Conservation (phyloP, 2,888 invertebrate genomes). For the Protodeltote pygarga region DNA sequence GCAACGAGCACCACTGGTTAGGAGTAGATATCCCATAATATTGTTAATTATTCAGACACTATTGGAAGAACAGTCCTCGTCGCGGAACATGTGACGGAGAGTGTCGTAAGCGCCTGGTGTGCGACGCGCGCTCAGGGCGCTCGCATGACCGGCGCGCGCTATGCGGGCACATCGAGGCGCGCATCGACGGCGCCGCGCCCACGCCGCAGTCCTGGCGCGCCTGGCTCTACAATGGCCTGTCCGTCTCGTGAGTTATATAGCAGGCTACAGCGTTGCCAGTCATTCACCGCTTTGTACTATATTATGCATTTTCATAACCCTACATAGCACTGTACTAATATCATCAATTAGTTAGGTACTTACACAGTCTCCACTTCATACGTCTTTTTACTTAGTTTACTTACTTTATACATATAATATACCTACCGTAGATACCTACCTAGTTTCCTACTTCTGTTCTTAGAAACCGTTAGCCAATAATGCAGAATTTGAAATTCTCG, state of each 20-base stretch:
- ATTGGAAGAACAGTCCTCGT: slow-evolving; percentile 96
- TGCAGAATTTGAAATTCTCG: no score
- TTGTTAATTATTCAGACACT: slow-evolving; percentile 87
- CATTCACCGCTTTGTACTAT: slow-evolving; percentile 31
- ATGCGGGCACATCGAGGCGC: slow-evolving; percentile 93
- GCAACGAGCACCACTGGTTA: no score
- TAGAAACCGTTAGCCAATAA: no score
- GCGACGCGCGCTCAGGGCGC: slow-evolving; percentile 94
- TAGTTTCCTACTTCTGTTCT: no score
- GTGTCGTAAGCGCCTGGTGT: slow-evolving; percentile 94
- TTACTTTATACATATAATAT: no score
- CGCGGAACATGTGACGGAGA: slow-evolving; percentile 93
- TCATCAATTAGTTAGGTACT: no score
- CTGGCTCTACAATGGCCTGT: slow-evolving; percentile 95
- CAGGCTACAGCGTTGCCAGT: slow-evolving; percentile 12
- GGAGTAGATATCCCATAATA: background rate
- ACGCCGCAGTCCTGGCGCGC: slow-evolving; percentile 92
- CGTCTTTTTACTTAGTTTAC: no score
- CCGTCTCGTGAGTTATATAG: slow-evolving; percentile 92
- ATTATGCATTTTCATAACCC: slow-evolving; percentile 16
- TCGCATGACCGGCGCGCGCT: slow-evolving; percentile 94
- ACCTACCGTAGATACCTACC: no score
- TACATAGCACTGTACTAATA: background rate
- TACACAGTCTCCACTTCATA: no score
- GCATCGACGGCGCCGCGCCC: slow-evolving; percentile 91